These are phyloP conservation scores for Dilophus febrilis DNA, from an alignment of 2,888 invertebrate species.

Conservation along the genomic window DNA sequence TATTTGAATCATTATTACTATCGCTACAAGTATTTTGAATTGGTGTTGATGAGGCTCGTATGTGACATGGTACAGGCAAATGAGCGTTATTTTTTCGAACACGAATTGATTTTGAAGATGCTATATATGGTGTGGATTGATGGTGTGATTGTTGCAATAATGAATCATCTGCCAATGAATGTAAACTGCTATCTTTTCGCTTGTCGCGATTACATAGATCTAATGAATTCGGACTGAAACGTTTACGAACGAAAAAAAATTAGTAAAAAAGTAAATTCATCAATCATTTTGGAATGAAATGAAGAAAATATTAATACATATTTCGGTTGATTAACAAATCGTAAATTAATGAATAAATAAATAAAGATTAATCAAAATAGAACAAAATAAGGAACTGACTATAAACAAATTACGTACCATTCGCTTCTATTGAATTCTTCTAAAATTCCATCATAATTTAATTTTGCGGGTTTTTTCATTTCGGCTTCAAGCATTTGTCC, in stretches of 20 bases:
- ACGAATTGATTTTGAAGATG: slow-evolving; percentile 24
- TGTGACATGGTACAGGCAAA: slow-evolving; percentile 26
- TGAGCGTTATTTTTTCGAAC: slow-evolving; percentile 23
- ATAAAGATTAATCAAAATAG: too few relatives aligned
- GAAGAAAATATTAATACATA: background rate
- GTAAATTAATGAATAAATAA: background rate
- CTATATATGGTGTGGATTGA: slow-evolving; percentile 11
- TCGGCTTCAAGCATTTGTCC: slow-evolving; percentile 68
- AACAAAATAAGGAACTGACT: too few relatives aligned
- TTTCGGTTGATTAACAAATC: too few relatives aligned
- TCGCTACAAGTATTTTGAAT: slow-evolving; percentile 16
- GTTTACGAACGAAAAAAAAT: too few relatives aligned
- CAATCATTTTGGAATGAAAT: too few relatives aligned
- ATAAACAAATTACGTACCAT: slow-evolving; percentile 13
- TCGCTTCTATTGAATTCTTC: slow-evolving; percentile 26
- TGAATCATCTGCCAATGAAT: background rate
- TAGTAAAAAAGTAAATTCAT: too few relatives aligned
- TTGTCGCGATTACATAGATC: background rate
- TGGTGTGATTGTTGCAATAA: background rate
- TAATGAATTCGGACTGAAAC: background rate
- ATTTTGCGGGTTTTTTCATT: slow-evolving; percentile 49
- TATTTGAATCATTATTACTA: slow-evolving; percentile 3
- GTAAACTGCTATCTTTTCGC: background rate
- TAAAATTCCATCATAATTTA: slow-evolving; percentile 38
- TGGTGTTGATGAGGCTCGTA: slow-evolving; percentile 28